These are phyloP conservation scores for Diachasma alloeum DNA, from an alignment of 1,140 invertebrate species.

Conservation along the genomic window DNA sequence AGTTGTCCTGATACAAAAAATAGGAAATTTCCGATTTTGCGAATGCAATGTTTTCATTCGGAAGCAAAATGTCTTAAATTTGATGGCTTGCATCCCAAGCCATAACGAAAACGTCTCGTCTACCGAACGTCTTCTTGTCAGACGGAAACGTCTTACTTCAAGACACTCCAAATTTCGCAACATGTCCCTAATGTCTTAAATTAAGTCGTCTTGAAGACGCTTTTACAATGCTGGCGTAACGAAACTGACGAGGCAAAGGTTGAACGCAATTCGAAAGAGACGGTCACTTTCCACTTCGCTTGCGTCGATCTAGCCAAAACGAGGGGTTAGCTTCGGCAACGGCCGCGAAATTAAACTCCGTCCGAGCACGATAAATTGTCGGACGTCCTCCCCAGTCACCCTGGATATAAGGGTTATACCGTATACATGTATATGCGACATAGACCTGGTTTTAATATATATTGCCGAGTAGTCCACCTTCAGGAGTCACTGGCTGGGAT, in stretches of 20 bases:
- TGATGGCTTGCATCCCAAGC: too few relatives aligned
- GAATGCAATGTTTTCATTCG: too few relatives aligned
- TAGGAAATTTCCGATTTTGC: too few relatives aligned
- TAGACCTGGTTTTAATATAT: slow-evolving; percentile 5
- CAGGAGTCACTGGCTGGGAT: neutral
- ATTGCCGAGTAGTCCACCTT: neutral
- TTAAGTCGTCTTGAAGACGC: neutral
- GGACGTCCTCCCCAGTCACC: slow-evolving; percentile 47
- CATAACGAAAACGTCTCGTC: too few relatives aligned
- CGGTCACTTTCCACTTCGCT: neutral
- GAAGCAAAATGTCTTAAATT: too few relatives aligned
- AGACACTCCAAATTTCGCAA: too few relatives aligned
- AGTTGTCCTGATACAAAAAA: too few relatives aligned
- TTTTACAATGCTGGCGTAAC: neutral
- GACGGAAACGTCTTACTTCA: too few relatives aligned
- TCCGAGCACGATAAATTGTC: slow-evolving; percentile 51
- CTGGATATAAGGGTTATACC: neutral
- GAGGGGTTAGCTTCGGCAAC: slow-evolving; percentile 13
- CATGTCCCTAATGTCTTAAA: too few relatives aligned
- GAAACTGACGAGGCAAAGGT: neutral
- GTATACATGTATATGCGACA: neutral
- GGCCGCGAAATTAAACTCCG: slow-evolving; percentile 50
- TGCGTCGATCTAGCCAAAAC: neutral
- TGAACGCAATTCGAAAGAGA: neutral
- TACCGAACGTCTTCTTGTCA: too few relatives aligned